Evolutionary conservation across 2,888 invertebrate genomes (phyloP).

Genomic region (Laspeyria flexula): DNA sequence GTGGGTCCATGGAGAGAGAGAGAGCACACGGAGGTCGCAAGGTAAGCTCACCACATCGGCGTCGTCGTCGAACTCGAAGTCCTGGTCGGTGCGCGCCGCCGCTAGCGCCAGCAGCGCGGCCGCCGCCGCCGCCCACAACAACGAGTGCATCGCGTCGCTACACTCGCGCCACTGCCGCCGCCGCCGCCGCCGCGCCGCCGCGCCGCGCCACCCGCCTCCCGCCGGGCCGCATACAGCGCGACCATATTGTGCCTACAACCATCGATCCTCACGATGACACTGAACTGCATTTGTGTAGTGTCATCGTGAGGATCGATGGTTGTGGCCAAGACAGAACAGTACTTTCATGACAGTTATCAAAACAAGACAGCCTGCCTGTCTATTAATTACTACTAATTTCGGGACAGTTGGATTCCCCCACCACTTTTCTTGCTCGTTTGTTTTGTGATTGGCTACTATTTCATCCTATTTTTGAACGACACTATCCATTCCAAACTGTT

Average conservation of each 20-base stretch:
- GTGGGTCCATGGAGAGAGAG: no score
- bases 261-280: conserved; percentile 5
- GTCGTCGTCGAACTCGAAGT: conserved; percentile 81
- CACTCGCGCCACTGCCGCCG: conserved; percentile 41
- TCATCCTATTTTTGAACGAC: no score
- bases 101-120: conserved; percentile 53
- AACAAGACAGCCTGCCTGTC: no score
- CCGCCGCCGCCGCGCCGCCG: conserved; percentile 16
- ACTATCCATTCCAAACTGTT: no score
- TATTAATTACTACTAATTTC: no score
- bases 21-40: no score
- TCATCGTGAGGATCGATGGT: conserved; percentile 6
- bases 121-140: conserved; percentile 45
- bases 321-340: no score
- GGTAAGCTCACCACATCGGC: conserved; percentile 66
- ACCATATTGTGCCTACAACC: conserved; percentile 15
- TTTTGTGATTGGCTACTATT: no score
- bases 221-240: background rate
- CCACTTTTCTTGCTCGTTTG: no score
- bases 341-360: no score
- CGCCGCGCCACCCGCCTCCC: conserved; percentile 18
- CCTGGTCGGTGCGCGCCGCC: conserved; percentile 63
- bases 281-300: no score
- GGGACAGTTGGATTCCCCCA: no score
- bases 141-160: conserved; percentile 42